Evolutionary conservation across 2,888 invertebrate species (phyloP), one percentile per base, ranked within the genome.

Genomic region (Sacculina carcini): DNA sequence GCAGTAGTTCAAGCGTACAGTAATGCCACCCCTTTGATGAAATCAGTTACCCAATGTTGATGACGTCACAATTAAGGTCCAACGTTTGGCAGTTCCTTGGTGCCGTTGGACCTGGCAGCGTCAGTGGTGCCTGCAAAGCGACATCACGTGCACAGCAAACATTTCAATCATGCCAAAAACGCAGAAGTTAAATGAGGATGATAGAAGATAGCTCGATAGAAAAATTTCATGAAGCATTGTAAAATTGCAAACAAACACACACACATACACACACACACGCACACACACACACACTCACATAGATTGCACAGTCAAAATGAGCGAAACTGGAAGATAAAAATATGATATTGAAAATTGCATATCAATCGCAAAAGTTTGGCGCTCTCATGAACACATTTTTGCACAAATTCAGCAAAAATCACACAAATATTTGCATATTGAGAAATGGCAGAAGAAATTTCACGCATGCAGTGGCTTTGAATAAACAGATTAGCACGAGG

Each of bases 81-180:
- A 44, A 44, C 44, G 44, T 19, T 44, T 28, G 44, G 28, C 29
- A 44, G 19, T 26, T 28, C 44, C 28, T 44, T 44, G 19, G 44
- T 44, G 12, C 44, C 44, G 44, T 44, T 44, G 26, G 44, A 28
- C 9, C 28, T 44, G 29, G 26, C 29, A 44, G 26, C 29, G 26
- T 26, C 26, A 44, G 44, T 28, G 44, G 29, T 28, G 44, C 44
- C 44, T 44, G 44, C n/a, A 44, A 44, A 44, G 44, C 26, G 29
- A 44, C 44, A 28, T 7, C 44, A 44, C 28, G 4, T 28, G 44
- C 29, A 7, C 26, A 29, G 28, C 10, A 28, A 26, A 44, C 28
- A 29, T n/a, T n/a, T n/a, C n/a, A 44, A 44, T 26, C 44, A 28
- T 19, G 44, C 44, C 16, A 19, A 26, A 28, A 44, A n/a, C 14